A percentile compares a stretch with the other conserved stretches of the same genome.
These are phyloP conservation scores for Limnodromus scolopaceus DNA, from an alignment of 2,797 vertebrate species.

Conservation along the genomic window DNA sequence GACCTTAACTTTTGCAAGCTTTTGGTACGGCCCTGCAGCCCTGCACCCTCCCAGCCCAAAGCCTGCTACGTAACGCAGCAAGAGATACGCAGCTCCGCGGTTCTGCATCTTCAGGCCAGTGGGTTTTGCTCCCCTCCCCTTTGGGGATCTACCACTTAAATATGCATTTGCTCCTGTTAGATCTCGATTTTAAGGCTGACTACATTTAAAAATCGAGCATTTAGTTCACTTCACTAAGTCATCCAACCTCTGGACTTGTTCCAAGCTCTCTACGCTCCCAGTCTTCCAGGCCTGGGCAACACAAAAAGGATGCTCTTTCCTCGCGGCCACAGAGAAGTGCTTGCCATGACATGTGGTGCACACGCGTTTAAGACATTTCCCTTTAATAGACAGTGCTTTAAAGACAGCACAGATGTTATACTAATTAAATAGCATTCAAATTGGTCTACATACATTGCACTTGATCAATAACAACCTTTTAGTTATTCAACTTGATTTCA, in stretches of 20 bases:
- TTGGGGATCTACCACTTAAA: not conserved
- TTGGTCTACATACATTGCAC: not conserved
- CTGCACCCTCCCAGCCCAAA: not conserved
- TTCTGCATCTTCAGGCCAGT: not conserved
- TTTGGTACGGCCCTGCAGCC: not conserved
- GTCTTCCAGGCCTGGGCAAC: not conserved
- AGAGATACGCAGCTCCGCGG: not conserved
- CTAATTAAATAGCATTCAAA: not conserved
- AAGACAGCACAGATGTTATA: not conserved
- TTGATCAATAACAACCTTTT: conserved; percentile 6
- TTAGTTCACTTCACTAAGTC: not conserved
- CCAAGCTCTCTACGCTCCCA: not conserved
- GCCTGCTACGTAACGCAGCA: not conserved
- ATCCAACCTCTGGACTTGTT: not conserved
- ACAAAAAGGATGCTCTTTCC: not conserved
- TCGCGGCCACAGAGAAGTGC: rapidly evolving
- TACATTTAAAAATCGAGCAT: not conserved
- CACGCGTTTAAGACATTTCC: rapidly evolving
- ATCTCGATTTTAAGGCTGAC: not conserved
- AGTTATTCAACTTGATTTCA: not conserved
- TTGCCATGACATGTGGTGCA: rapidly evolving
- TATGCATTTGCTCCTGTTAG: not conserved
- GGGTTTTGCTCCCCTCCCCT: not conserved
- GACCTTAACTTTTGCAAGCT: not conserved
- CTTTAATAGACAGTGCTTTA: not conserved